Conservation (phyloP, 1,140 invertebrate genomes). For the Papilio helenus region DNA sequence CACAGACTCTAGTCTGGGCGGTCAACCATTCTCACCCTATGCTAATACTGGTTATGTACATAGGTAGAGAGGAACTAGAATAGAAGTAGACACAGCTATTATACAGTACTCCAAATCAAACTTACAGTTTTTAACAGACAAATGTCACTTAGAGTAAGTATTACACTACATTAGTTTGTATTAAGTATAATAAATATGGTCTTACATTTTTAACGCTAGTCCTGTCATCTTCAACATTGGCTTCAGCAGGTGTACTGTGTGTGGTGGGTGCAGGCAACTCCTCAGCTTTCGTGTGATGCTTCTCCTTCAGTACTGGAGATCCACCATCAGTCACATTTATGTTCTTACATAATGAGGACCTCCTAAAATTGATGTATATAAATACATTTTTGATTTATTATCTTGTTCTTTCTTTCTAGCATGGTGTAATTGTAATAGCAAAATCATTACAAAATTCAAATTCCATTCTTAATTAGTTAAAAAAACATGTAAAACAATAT, state of each 20-base stretch:
- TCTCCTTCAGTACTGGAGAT: slow-evolving; percentile 56
- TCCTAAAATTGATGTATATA: slow-evolving; percentile 51
- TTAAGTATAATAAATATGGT: not conserved
- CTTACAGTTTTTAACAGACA: too few relatives aligned
- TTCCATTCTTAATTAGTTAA: too few relatives aligned
- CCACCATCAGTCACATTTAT: slow-evolving; percentile 58
- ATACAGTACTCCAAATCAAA: too few relatives aligned
- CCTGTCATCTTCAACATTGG: slow-evolving; percentile 61
- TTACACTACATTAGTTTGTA: too few relatives aligned
- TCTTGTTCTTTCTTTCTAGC: not conserved
- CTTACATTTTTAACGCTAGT: slow-evolving; percentile 71
- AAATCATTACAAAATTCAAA: not conserved
- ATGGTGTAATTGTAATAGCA: not conserved
- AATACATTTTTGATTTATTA: not conserved
- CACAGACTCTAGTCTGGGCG: too few relatives aligned
- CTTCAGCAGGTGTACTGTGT: slow-evolving; percentile 44
- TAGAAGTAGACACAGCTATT: too few relatives aligned
- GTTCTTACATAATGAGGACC: slow-evolving; percentile 71
- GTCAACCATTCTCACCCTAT: too few relatives aligned
- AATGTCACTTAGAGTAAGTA: too few relatives aligned
- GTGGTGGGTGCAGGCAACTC: slow-evolving; percentile 35
- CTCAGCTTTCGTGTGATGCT: slow-evolving; percentile 48
- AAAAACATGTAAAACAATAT: too few relatives aligned
- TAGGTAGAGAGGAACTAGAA: too few relatives aligned
- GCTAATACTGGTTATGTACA: too few relatives aligned